A percentile compares a stretch with the other conserved stretches of the same genome.
Conservation (phyloP, 2,888 invertebrate species). For the Caenorhabditis zanzibari region DNA sequence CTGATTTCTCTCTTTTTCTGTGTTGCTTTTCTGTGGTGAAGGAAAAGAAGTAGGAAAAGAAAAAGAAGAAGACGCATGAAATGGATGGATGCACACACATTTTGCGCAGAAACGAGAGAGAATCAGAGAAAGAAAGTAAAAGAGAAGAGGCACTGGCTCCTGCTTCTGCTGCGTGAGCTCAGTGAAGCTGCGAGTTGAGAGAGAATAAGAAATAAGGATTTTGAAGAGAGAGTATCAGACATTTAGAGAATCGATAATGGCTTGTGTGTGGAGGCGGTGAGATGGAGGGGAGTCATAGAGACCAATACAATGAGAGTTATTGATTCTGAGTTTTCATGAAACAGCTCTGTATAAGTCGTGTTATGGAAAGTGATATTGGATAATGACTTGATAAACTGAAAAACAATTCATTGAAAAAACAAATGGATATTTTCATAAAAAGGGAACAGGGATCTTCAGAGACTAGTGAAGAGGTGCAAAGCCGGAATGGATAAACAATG, state of each 20-base stretch:
- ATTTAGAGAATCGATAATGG: slow-evolving; percentile 39
- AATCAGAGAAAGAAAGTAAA: slow-evolving; percentile 24
- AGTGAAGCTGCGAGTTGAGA: slow-evolving; percentile 35
- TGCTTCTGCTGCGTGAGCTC: slow-evolving; percentile 24
- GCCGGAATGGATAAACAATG: too few relatives aligned
- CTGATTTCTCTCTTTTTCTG: slow-evolving; percentile 20
- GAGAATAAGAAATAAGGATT: slow-evolving; percentile 30
- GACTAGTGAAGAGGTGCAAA: too few relatives aligned
- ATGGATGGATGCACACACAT: slow-evolving; percentile 53
- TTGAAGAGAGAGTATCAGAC: slow-evolving; percentile 25
- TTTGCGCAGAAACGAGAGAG: slow-evolving; percentile 19
- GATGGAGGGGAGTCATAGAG: background rate
- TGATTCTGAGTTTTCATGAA: too few relatives aligned
- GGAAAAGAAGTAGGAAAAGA: slow-evolving; percentile 20
- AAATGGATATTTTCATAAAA: too few relatives aligned
- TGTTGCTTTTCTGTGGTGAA: slow-evolving; percentile 39
- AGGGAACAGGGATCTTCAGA: too few relatives aligned
- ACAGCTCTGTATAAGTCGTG: too few relatives aligned
- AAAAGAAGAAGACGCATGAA: slow-evolving; percentile 37
- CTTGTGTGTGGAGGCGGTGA: background rate
- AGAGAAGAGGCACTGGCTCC: slow-evolving; percentile 1
- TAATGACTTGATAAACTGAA: too few relatives aligned
- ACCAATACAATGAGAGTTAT: background rate
- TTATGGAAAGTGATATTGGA: too few relatives aligned
- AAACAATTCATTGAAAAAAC: too few relatives aligned